Evolutionary conservation across 1,140 invertebrate genomes (phyloP).

Genomic region (Anagrus nilaparvatae): DNA sequence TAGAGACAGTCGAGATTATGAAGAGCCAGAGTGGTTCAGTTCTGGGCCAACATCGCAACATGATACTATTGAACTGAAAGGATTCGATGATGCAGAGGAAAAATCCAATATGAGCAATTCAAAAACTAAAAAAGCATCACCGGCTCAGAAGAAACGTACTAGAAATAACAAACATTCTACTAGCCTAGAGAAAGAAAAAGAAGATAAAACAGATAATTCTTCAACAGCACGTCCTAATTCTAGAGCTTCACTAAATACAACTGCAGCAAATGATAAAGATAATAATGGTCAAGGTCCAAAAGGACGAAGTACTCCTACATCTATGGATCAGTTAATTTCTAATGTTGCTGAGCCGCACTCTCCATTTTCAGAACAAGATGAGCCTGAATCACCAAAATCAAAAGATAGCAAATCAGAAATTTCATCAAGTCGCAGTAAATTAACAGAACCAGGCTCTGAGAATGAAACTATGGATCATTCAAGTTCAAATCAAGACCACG

Average conservation of each 20-base stretch:
- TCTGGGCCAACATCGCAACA: conserved; percentile 79
- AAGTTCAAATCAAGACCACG: conserved; percentile 16
- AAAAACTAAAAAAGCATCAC: conserved; percentile 38
- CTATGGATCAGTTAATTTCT: conserved; percentile 28
- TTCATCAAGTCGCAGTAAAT: conserved; percentile 17
- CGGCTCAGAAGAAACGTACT: conserved; percentile 36
- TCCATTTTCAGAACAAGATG: conserved; percentile 31
- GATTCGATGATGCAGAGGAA: conserved; percentile 68
- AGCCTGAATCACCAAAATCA: conserved; percentile 12
- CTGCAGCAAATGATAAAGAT: conserved; percentile 26
- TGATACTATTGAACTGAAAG: conserved; percentile 86
- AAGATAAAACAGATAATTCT: conserved; percentile 13
- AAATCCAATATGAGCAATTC: conserved; percentile 31
- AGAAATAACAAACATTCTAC: conserved; percentile 27
- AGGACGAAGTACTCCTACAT: conserved; percentile 36
- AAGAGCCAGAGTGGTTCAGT: conserved; percentile 69
- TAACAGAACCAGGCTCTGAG: conserved; percentile 19
- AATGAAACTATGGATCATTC: too few relatives aligned
- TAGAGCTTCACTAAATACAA: not conserved
- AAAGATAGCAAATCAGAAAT: conserved; percentile 28
- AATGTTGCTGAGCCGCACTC: conserved; percentile 29
- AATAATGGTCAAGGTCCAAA: conserved; percentile 29
- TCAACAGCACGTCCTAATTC: conserved; percentile 10
- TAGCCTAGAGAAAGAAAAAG: conserved; percentile 26
- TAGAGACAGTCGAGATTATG: conserved; percentile 40